Evolutionary conservation across 2,113 vertebrate species (phyloP).

Genomic region (Pontoporia blainvillei): DNA sequence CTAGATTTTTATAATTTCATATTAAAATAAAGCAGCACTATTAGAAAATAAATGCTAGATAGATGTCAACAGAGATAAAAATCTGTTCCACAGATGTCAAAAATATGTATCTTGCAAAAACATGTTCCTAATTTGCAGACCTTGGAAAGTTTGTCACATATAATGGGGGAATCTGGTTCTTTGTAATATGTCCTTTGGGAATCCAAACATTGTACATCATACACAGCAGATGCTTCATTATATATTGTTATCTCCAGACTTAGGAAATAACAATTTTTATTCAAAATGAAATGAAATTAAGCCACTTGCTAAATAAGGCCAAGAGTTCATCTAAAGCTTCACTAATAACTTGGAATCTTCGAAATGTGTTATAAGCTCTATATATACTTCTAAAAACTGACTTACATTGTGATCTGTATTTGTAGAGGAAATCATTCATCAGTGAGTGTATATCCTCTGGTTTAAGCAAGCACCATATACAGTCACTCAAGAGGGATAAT

Average conservation of each 20-base stretch:
- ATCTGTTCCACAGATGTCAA: constrained; percentile 27
- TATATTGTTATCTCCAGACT: background rate
- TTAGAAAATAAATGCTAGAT: background rate
- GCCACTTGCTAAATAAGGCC: constrained; percentile 26
- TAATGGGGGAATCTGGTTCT: constrained; percentile 33
- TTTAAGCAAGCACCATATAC: background rate
- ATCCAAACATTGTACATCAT: background rate
- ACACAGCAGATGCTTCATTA: constrained; percentile 43
- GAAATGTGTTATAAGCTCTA: background rate
- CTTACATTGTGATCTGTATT: background rate
- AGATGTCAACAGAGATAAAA: constrained; percentile 44
- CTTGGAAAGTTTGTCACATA: constrained; percentile 17
- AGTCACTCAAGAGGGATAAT: background rate
- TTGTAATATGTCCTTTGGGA: constrained; percentile 28
- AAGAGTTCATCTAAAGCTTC: constrained; percentile 37
- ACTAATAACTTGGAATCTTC: constrained; percentile 28
- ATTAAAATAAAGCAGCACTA: constrained; percentile 22
- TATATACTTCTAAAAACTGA: background rate
- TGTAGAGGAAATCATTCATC: background rate
- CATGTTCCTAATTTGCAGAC: constrained; percentile 29
- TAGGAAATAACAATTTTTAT: constrained; percentile 13
- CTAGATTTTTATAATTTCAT: constrained; percentile 1
- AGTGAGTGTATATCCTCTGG: background rate
- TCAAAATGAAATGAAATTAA: constrained; percentile 42
- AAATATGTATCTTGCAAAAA: constrained; percentile 42